Evolutionary conservation across 2,113 vertebrate genomes (phyloP).

Genomic region (Lycocorax pyrrhopterus): DNA sequence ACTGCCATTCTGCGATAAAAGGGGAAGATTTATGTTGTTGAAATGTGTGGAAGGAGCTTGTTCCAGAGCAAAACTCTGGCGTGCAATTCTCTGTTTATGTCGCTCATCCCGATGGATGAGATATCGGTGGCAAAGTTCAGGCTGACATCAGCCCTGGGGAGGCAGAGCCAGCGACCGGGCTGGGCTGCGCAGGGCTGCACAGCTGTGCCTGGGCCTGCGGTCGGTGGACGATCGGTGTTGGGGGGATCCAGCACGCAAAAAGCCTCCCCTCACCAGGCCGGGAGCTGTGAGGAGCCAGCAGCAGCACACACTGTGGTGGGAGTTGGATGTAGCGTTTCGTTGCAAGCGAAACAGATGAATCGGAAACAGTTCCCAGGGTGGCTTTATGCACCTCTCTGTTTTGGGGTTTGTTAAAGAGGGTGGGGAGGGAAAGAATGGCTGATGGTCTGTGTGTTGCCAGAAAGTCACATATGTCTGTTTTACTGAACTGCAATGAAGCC

Average conservation of each 20-base stretch:
- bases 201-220: not conserved
- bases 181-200: not conserved
- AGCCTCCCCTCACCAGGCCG: not conserved
- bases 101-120: conserved; percentile 64
- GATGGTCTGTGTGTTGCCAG: not conserved
- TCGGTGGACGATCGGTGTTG: not conserved
- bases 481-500: not conserved
- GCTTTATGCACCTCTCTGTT: not conserved
- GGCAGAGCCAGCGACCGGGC: conserved; percentile 51
- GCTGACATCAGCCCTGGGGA: conserved; percentile 68
- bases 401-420: not conserved
- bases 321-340: not conserved
- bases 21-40: conserved; percentile 58
- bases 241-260: not conserved
- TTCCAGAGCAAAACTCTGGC: conserved; percentile 60
- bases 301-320: not conserved
- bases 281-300: not conserved
- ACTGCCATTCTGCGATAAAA: conserved; percentile 28
- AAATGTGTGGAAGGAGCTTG: conserved; percentile 59
- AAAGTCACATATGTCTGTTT: not conserved
- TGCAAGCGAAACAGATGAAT: not conserved
- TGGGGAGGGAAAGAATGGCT: not conserved
- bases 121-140: conserved; percentile 62
- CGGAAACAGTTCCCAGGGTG: not conserved
- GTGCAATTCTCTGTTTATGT: conserved; percentile 29